Conservation (phyloP, 1,140 invertebrate genomes). For the Hycleus cichorii region DNA sequence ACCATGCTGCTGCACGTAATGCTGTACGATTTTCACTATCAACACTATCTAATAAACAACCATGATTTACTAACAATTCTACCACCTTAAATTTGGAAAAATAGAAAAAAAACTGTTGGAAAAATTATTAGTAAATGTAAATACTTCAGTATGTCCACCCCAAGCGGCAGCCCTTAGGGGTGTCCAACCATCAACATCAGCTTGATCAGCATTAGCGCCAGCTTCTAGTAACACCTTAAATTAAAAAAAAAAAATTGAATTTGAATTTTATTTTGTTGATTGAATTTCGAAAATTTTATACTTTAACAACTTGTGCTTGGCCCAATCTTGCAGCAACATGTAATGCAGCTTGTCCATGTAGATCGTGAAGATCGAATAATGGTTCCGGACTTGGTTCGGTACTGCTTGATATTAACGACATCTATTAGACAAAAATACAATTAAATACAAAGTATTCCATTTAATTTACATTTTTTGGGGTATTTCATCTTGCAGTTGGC, state of each 20-base stretch:
- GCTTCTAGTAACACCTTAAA: conserved; percentile 55
- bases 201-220: conserved; percentile 71
- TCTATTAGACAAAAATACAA: conserved; percentile 16
- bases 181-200: conserved; percentile 85
- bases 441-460: not conserved
- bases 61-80: conserved; percentile 67
- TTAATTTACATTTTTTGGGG: too few relatives aligned
- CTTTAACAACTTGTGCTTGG: conserved; percentile 65
- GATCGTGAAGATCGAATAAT: conserved; percentile 37
- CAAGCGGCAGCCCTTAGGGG: conserved; percentile 81
- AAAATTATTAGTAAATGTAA: conserved; percentile 23
- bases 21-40: conserved; percentile 64
- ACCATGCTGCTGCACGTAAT: conserved; percentile 75
- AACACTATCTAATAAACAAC: conserved; percentile 74
- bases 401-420: conserved; percentile 36
- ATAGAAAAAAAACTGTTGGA: too few relatives aligned
- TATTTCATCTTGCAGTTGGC: too few relatives aligned
- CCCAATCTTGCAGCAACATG: conserved; percentile 78
- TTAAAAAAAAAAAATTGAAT: too few relatives aligned
- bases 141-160: conserved; percentile 84
- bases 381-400: conserved; percentile 39
- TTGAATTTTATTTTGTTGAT: too few relatives aligned
- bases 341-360: conserved; percentile 71
- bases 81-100: conserved; percentile 55
- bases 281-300: conserved; percentile 18